Conservation (phyloP, 2,888 invertebrate species). For the Enchytraeus crypticus region DNA sequence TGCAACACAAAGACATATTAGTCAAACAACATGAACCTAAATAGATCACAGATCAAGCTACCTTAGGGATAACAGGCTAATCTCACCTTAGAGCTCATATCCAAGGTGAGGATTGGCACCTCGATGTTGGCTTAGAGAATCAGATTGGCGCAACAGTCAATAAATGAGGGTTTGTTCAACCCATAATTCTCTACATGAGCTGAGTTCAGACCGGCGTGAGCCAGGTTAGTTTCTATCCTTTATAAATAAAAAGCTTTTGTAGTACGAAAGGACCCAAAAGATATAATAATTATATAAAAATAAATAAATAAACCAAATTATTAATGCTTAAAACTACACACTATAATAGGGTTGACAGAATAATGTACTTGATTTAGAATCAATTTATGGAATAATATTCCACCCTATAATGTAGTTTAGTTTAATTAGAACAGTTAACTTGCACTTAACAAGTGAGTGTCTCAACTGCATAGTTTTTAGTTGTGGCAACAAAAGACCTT, state of each 20-base stretch:
- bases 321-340: background rate
- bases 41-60: constrained; percentile 25
- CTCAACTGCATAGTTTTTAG: constrained; percentile 22
- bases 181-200: constrained; percentile 75
- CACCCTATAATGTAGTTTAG: constrained; percentile 13
- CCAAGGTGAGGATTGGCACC: constrained; percentile 44
- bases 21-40: constrained; percentile 12
- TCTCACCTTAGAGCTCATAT: constrained; percentile 32
- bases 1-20: constrained; percentile 7
- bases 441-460: constrained; percentile 19
- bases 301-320: constrained; percentile 4
- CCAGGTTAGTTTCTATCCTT: constrained; percentile 77
- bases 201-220: constrained; percentile 78
- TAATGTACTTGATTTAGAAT: constrained; percentile 65
- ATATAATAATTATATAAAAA: background rate
- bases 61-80: constrained; percentile 38
- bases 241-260: constrained; percentile 50
- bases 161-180: constrained; percentile 58
- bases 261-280: constrained; percentile 68
- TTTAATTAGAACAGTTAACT: constrained; percentile 22
- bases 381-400: constrained; percentile 53
- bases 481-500: constrained; percentile 25
- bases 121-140: constrained; percentile 78
- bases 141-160: constrained; percentile 60
- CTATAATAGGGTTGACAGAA: constrained; percentile 55